These are phyloP conservation scores for Sinelater perroti DNA, from an alignment of 2,888 invertebrate species.

Conservation along the genomic window DNA sequence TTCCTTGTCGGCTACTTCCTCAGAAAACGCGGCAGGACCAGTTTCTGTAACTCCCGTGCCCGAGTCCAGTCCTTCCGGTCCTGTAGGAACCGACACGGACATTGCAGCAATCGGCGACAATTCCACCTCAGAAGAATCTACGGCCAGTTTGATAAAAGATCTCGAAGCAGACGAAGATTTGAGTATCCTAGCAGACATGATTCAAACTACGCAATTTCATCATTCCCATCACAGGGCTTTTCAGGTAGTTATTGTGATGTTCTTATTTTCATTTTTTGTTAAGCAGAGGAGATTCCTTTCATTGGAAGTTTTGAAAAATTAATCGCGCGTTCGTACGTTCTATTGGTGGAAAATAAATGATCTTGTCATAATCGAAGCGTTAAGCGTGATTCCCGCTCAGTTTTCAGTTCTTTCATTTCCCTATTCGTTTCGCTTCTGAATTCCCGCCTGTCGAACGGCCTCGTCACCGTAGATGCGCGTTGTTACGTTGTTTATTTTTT, in stretches of 20 bases:
- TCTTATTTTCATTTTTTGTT: conserved; percentile 20
- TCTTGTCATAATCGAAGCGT: conserved; percentile 30
- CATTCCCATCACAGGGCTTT: conserved; percentile 71
- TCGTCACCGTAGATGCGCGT: conserved; percentile 25
- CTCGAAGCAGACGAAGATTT: conserved; percentile 60
- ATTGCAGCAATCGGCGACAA: conserved; percentile 33
- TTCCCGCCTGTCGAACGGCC: conserved; percentile 21
- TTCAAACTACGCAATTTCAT: conserved; percentile 71
- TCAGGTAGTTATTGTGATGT: conserved; percentile 67
- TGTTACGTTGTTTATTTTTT: conserved; percentile 26
- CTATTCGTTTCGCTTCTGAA: conserved; percentile 26
- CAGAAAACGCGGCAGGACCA: conserved; percentile 44
- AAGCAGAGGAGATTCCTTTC: conserved; percentile 2
- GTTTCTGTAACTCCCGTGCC: conserved; percentile 44
- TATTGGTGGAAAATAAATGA: conserved; percentile 27
- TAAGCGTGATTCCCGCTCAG: conserved; percentile 29
- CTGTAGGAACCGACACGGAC: conserved; percentile 44
- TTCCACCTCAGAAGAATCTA: conserved; percentile 32
- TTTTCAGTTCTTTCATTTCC: conserved; percentile 29
- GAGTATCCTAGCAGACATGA: conserved; percentile 67
- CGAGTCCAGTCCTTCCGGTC: conserved; percentile 44
- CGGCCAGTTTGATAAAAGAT: conserved; percentile 40
- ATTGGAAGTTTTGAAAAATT: conserved; percentile 16
- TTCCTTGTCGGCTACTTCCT: conserved; percentile 6
- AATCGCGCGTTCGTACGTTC: conserved; percentile 18